These are phyloP conservation scores for Leptoteleia sp. DNA, from an alignment of 1,140 invertebrate species.

Conservation along the genomic window DNA sequence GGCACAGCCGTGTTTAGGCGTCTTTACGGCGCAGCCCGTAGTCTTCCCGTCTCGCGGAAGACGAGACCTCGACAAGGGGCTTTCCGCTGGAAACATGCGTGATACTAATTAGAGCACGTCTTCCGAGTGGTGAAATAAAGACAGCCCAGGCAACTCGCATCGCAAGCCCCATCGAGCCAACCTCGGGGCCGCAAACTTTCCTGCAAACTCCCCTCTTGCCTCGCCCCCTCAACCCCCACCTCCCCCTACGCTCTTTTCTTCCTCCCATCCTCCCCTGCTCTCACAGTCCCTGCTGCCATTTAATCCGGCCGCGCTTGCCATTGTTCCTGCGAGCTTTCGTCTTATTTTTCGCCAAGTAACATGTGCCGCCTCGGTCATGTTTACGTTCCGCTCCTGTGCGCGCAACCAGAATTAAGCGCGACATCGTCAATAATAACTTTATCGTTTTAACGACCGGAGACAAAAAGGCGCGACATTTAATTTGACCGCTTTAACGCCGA, in stretches of 20 bases:
- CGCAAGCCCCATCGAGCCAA: conserved; percentile 49
- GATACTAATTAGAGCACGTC: conserved; percentile 81
- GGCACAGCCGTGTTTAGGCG: conserved; percentile 72
- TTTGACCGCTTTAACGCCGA: conserved; percentile 66
- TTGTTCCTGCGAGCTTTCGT: conserved; percentile 39
- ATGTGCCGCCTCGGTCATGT: conserved; percentile 16
- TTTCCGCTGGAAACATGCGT: conserved; percentile 75
- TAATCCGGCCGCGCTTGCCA: conserved; percentile 37
- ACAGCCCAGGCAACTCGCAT: conserved; percentile 42
- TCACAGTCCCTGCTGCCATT: conserved; percentile 43
- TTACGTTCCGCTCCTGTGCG: conserved; percentile 12
- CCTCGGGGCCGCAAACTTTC: conserved; percentile 43
- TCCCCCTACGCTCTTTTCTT: no score
- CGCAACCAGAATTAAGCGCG: conserved; percentile 23
- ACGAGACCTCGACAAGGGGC: conserved; percentile 71
- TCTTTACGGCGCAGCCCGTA: conserved; percentile 74
- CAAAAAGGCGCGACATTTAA: conserved; percentile 61
- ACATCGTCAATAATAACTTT: conserved; percentile 58
- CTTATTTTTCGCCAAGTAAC: conserved; percentile 38
- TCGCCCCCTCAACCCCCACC: no score
- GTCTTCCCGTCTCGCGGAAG: conserved; percentile 59
- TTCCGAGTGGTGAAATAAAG: conserved; percentile 74
- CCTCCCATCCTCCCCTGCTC: no score
- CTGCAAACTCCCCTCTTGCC: conserved; percentile 17
- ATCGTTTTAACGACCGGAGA: conserved; percentile 55